Percentiles rank a stretch among this genome's conserved stretches.
phyloP scores from a whole-genome alignment of 2,113 vertebrate species.

The Brevimyrus niger region DNA sequence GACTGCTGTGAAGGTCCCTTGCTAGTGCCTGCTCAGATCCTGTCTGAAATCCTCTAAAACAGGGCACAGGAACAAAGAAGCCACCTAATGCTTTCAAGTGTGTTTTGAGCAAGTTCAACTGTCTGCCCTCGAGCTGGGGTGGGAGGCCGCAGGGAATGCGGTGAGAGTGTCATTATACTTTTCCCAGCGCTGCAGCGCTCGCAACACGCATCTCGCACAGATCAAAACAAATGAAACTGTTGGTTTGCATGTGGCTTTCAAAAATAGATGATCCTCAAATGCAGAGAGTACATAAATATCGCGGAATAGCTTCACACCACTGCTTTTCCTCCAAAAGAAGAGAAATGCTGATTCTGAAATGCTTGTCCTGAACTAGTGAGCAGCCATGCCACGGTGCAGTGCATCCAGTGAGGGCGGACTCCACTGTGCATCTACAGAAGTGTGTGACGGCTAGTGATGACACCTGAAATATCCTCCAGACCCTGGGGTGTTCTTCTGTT shows the following conservation, averaged over 20 bases:
- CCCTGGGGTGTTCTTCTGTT: not conserved
- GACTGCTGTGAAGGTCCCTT: not conserved
- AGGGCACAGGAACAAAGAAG: not conserved
- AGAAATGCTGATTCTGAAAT: not conserved
- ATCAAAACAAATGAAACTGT: not conserved
- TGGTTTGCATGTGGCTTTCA: not conserved
- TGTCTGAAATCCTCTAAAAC: not conserved
- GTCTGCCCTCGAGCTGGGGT: not conserved
- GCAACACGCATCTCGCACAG: not conserved
- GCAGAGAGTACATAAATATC: not conserved
- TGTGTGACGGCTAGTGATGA: not conserved
- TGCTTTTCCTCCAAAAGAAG: not conserved
- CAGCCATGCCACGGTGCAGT: not conserved
- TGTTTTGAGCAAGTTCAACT: not conserved
- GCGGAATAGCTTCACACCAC: not conserved
- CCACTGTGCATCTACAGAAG: not conserved
- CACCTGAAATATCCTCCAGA: not conserved
- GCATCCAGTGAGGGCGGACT: not conserved
- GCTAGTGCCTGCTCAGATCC: not conserved
- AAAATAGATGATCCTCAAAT: constrained; percentile 10
- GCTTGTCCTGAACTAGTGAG: not conserved
- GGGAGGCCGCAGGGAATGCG: not conserved
- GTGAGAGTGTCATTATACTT: not conserved
- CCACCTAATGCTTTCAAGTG: not conserved
- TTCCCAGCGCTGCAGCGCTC: not conserved